Evolutionary conservation across 2,113 vertebrate genomes (phyloP), one percentile per base, ranked within the genome.

Genomic region (cattle (Bos taurus)): DNA sequence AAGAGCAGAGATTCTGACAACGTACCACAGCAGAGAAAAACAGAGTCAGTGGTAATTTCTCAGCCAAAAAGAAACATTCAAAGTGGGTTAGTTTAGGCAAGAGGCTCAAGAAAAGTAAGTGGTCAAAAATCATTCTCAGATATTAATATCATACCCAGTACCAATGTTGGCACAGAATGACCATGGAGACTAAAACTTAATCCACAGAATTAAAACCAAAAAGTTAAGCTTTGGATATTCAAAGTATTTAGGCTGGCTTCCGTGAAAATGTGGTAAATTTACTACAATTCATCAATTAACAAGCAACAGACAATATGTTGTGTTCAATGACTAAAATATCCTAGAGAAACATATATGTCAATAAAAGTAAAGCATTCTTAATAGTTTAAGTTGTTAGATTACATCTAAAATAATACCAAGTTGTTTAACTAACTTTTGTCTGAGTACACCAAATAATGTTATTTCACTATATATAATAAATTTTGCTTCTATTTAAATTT

Each of bases 1-100:
- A 97, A 99, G 97, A 98, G 99, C 99, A 99, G 99, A 99, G 99
- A 99, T 99, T 99, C 99, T 99, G 99, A 99, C 98, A 98, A 98
- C 94, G 98, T 92, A 99, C 56, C 98, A 98, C 2, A 15, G 97
- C 13, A 98, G 97, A 96, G 98, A 59, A 96, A 98, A 96, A 94
- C 30, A 98, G 48, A 40, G 90, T 99, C 98, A 99, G 96, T 97
- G 97, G 92, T 62, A 74, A 90, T 56, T 97, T 97, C 83, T 92
- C 83, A 94, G 90, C 17, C n/a, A 71, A 96, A 77, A 89, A 90
- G 95, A 81, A 88, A 97, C 85, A 98, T 60, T 92, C 48, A 94
- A 77, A 97, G 83, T 90, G 83, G 62, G 21, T 95, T 97, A 40
- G 10, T 83, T 96, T 94, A 97, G 50, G 84, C 36, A 96, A 96